Evolutionary conservation across 2,888 invertebrate genomes (phyloP), one percentile per base, ranked within the genome.

Genomic region (Myopa tessellatipennis): DNA sequence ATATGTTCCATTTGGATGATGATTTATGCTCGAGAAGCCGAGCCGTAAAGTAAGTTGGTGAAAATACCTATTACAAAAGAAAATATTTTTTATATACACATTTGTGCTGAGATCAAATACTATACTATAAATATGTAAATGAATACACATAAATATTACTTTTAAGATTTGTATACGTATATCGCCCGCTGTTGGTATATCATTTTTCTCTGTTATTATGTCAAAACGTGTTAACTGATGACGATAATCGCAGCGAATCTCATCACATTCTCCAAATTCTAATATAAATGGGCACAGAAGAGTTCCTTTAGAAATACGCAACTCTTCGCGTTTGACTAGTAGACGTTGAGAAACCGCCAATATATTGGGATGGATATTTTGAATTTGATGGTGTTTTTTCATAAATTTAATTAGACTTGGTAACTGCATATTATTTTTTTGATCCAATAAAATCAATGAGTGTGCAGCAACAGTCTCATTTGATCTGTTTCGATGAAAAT

Each of bases 241-340:
- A 45, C 95, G 91, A 71, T 90, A 90, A 26, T 86, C 81, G 82
- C 95, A 95, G 65, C 90, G 88, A 83, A 90, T 89, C 80, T 91
- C 90, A 4, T 90, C 89, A 84, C 95, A 95, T 75, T 90, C 89
- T 6, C 95, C 95, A 81, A 93, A 91, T 45, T 92, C 89, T 78
- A 94, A 90, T 4, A 94, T 83, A 77, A 89, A 90, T 26, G 91
- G 89, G 84, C 95, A 87, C 74, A 86, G 81, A 0, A 78, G 67
- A 3, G 80, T 70, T 38, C 81, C 82, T 10, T 82, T 79, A 0
- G 67, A 34, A 6, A 83, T 83, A 12, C 83, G 80, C 14, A 78
- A 63, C 40, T 84, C 83, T 80, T 87, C 86, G 1, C 81, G 78
- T 7, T 79, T 80, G 0, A 81, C 78, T 0, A 79, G 69, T 0